These are phyloP conservation scores for Neelides sp. DNA, from an alignment of 1,140 invertebrate species.

Conservation along the genomic window DNA sequence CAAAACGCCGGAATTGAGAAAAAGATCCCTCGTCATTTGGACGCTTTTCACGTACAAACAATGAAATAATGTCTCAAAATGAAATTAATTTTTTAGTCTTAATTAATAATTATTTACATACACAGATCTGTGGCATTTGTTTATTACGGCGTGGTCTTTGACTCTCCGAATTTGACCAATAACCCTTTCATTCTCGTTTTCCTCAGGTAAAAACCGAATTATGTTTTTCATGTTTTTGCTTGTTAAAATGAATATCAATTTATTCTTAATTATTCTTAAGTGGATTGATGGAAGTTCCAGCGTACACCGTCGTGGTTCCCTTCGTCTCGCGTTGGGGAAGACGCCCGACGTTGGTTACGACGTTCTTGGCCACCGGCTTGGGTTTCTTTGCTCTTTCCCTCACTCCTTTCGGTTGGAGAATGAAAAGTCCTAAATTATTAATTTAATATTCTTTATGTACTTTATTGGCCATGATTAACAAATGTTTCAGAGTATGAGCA, in stretches of 20 bases:
- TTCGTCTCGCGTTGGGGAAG: slow-evolving; percentile 22
- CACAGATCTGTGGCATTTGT: slow-evolving; percentile 15
- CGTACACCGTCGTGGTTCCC: slow-evolving; percentile 15
- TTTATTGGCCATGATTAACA: slow-evolving; percentile 1
- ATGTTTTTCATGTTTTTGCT: neutral
- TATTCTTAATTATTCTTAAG: slow-evolving; percentile 9
- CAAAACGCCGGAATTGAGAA: slow-evolving; percentile 15
- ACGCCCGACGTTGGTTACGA: slow-evolving; percentile 15
- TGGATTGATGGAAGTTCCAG: slow-evolving; percentile 28
- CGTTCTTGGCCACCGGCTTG: slow-evolving; percentile 15
- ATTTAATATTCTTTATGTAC: neutral
- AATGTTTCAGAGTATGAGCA: neutral
- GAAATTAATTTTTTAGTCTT: too few relatives aligned
- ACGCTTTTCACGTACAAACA: slow-evolving; percentile 19
- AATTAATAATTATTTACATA: too few relatives aligned
- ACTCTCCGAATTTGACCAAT: slow-evolving; percentile 14
- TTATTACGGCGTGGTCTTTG: slow-evolving; percentile 27
- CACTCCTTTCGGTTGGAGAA: slow-evolving; percentile 12
- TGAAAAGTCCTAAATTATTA: neutral
- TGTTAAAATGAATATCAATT: neutral
- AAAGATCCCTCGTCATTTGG: slow-evolving; percentile 22
- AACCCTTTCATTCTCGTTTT: slow-evolving; percentile 27
- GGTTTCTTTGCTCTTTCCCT: slow-evolving; percentile 6
- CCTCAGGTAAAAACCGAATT: slow-evolving; percentile 5
- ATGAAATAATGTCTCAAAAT: too few relatives aligned